Percentiles rank a stretch among this genome's conserved stretches.
phyloP scores from a whole-genome alignment of 2,888 invertebrate species.

The Parnassius orleans region DNA sequence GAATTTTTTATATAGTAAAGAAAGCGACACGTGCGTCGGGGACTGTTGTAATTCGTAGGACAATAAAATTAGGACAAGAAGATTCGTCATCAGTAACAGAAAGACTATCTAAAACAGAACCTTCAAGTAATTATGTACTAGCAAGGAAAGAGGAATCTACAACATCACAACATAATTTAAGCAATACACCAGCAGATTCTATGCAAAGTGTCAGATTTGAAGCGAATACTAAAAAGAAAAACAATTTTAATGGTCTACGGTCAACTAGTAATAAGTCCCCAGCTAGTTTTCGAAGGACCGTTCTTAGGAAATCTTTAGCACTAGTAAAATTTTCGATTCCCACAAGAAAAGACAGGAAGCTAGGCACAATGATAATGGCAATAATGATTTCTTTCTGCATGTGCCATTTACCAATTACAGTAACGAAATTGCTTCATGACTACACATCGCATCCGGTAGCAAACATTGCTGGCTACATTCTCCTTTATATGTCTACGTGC shows the following conservation, averaged over 20 bases:
- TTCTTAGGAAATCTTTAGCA: conserved; percentile 54
- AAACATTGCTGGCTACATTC: conserved; percentile 90
- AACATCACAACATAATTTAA: conserved; percentile 8
- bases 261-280: conserved; percentile 28
- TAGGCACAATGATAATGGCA: conserved; percentile 93
- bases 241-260: conserved; percentile 1
- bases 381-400: conserved; percentile 93
- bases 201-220: conserved; percentile 29
- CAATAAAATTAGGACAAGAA: conserved; percentile 36
- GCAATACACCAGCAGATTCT: conserved; percentile 8
- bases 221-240: conserved; percentile 21
- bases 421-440: conserved; percentile 88
- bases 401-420: conserved; percentile 95
- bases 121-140: conserved; percentile 2
- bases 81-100: conserved; percentile 31
- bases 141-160: neutral
- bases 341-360: conserved; percentile 86
- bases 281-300: conserved; percentile 52
- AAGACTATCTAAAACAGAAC: conserved; percentile 11
- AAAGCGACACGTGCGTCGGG: conserved; percentile 84
- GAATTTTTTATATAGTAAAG: conserved; percentile 90
- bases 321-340: conserved; percentile 82
- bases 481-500: conserved; percentile 92
- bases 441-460: conserved; percentile 82
- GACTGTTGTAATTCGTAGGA: conserved; percentile 41